Percentiles rank a stretch among this genome's conserved stretches.
Conservation (phyloP, 2,113 vertebrate genomes). For the Galemys pyrenaicus region DNA sequence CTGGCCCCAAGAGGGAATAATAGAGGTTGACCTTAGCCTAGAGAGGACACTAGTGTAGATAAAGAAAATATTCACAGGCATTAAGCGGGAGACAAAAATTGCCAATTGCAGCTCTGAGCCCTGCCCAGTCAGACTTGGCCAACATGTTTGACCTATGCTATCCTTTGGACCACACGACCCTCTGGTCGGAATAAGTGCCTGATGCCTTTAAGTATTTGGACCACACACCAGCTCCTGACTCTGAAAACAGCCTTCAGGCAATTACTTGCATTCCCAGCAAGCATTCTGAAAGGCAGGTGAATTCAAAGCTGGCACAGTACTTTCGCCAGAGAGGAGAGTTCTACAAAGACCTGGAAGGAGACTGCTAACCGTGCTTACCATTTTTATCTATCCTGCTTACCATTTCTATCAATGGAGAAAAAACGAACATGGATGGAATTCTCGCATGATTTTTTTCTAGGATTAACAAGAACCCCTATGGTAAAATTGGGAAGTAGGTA, state of each 20-base stretch:
- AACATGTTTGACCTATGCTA: slow-evolving; percentile 49
- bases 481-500: slow-evolving; percentile 11
- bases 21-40: slow-evolving; percentile 51
- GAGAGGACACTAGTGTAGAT: slow-evolving; percentile 43
- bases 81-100: slow-evolving; percentile 20
- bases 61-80: slow-evolving; percentile 27
- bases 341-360: neutral
- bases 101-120: slow-evolving; percentile 43
- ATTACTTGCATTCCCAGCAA: neutral
- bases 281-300: slow-evolving; percentile 18
- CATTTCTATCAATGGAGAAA: slow-evolving; percentile 28
- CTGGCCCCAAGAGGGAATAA: slow-evolving; percentile 46
- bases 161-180: slow-evolving; percentile 39
- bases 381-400: slow-evolving; percentile 24
- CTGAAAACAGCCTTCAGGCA: slow-evolving; percentile 43
- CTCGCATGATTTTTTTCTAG: neutral
- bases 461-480: neutral
- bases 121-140: slow-evolving; percentile 36
- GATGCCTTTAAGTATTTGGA: slow-evolving; percentile 38
- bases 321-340: neutral
- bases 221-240: slow-evolving; percentile 35
- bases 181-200: slow-evolving; percentile 40
- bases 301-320: neutral
- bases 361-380: neutral
- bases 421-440: neutral